Evolutionary conservation across 2,888 invertebrate genomes (phyloP), one percentile per base, ranked within the genome.

Genomic region (Apodemia zela): DNA sequence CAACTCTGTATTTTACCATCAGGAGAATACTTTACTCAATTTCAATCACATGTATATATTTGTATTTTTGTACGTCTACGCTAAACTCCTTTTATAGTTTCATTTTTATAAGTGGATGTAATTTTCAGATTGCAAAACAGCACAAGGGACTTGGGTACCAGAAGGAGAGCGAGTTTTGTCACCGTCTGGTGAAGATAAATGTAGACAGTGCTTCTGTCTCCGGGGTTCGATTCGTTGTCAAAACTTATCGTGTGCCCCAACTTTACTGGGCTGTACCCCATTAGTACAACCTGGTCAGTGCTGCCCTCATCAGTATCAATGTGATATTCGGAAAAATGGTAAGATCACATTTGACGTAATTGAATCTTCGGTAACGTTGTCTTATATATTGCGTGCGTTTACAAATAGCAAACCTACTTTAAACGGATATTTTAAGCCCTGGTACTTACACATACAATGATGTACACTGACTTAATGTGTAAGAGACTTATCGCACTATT

Each of bases 251-350:
- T 97, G 97, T 76, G 94, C 96, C 1, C 95, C 96, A 1, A 93
- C 95, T 0, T 89, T 96, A 65, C 93, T 94, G 68, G 96, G 96
- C 61, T 97, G 97, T 81, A 90, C 88, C 60, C 97, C 97, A 0
- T 93, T 97, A 61, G 93, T 96, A 62, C 94, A 94, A 61, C 92
- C 93, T 49, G 96, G 96, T 1, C 95, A 96, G 77, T 97, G 97
- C 82, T 97, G 97, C 77, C 96, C 97, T 13, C 95, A 96, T 61
- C 96, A 96, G 77, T 97, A 97, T 81, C 94, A 95, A 74, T 97
- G 97, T 78, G 94, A 95, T 17, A 82, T 80, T 45, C 65, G 70
- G 0, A 69, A 67, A 60, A 68, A 68, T 38, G 67, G 71, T 68
- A 63, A 61, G 59, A 35, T 38, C 13, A 38, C 3, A 38, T 38